Conservation (phyloP, 2,113 vertebrate species). For the Gobius niger region DNA sequence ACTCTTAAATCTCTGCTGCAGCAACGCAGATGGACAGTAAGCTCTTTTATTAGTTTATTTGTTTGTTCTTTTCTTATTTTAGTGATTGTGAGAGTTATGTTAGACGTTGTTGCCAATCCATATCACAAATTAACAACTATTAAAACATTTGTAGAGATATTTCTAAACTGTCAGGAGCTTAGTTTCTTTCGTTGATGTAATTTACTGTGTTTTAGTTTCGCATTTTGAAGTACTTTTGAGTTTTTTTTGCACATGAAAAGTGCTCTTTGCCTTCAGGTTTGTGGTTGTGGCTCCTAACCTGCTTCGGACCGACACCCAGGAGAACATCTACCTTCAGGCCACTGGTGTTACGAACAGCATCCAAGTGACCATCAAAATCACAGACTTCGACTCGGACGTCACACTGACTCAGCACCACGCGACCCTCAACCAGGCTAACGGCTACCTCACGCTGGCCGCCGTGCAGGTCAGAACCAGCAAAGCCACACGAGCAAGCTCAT, state of each 20-base stretch:
- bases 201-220: not conserved
- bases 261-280: not conserved
- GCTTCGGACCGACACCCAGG: not conserved
- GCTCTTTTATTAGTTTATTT: not conserved
- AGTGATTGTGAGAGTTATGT: too few relatives aligned
- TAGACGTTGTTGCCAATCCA: too few relatives aligned
- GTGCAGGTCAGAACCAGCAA: not conserved
- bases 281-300: slow-evolving; percentile 1
- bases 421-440: not conserved
- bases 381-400: not conserved
- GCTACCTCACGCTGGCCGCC: not conserved
- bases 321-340: slow-evolving; percentile 3
- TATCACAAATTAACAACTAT: too few relatives aligned
- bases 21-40: not conserved
- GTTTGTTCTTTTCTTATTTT: not conserved
- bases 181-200: too few relatives aligned
- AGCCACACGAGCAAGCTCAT: not conserved
- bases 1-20: not conserved
- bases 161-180: too few relatives aligned
- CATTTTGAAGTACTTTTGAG: not conserved
- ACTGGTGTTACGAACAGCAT: not conserved
- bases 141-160: too few relatives aligned
- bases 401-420: not conserved
- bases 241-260: not conserved
- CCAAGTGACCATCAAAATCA: not conserved